A percentile compares a stretch with the other conserved stretches of the same genome.
phyloP scores from a whole-genome alignment of 2,113 vertebrate species.

The Tricholaema leucomelas region DNA sequence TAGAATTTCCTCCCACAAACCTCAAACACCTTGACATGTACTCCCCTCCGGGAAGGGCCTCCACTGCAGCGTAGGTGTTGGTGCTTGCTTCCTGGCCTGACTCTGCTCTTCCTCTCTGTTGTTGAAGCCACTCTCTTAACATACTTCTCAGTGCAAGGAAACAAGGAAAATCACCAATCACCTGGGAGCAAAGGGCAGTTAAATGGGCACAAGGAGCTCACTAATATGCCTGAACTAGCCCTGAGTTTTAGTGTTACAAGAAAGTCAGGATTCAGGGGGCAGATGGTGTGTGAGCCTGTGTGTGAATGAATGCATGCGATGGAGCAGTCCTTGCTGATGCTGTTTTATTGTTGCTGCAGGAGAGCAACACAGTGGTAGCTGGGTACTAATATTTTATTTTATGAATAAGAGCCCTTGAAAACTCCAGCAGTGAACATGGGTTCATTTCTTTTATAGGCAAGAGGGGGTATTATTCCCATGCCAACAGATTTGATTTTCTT shows the following conservation, averaged over 20 bases:
- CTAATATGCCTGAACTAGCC: background rate
- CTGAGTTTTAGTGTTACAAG: slow-evolving; percentile 33
- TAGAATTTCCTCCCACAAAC: background rate
- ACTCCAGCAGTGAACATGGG: slow-evolving; percentile 56
- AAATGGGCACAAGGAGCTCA: background rate
- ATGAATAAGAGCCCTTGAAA: slow-evolving; percentile 68
- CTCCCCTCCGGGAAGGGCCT: background rate
- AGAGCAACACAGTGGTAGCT: slow-evolving; percentile 47
- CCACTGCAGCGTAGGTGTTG: background rate
- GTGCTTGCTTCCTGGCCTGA: slow-evolving; percentile 3
- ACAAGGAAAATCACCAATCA: background rate
- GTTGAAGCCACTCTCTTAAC: background rate
- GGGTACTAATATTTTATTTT: slow-evolving; percentile 70
- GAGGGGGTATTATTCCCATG: slow-evolving; percentile 65
- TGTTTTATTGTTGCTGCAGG: slow-evolving; percentile 67
- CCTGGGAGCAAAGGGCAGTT: background rate
- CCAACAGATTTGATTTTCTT: slow-evolving; percentile 70
- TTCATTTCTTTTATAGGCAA: slow-evolving; percentile 71
- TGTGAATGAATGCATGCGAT: background rate
- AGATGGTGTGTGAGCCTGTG: slow-evolving; percentile 12
- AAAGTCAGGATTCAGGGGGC: slow-evolving; percentile 13
- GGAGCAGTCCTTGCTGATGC: slow-evolving; percentile 39
- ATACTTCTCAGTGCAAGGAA: background rate
- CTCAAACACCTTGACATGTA: background rate
- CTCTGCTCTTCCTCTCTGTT: background rate